These are phyloP conservation scores for Linepithema humile DNA, from an alignment of 1,140 invertebrate genomes.

Conservation along the genomic window DNA sequence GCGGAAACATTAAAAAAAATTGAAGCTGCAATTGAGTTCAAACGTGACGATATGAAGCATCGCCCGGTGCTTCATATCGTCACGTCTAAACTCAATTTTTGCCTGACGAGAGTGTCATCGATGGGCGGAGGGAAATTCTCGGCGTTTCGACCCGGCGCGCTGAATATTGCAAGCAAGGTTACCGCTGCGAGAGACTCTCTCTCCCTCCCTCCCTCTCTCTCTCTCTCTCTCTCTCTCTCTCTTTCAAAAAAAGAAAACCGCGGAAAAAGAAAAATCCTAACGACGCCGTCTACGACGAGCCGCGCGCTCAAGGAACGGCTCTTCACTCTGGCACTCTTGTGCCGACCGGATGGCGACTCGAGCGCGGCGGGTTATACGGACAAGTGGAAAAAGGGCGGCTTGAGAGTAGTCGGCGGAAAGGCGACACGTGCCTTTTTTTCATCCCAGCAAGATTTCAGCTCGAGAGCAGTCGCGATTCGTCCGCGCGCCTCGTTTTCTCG, in stretches of 20 bases:
- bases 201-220: not conserved
- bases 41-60: not conserved
- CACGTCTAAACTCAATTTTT: slow-evolving; percentile 21
- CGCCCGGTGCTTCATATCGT: not conserved
- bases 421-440: slow-evolving; percentile 12
- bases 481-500: no score
- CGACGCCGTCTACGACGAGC: slow-evolving; percentile 13
- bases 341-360: slow-evolving; percentile 23
- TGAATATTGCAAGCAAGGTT: not conserved
- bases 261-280: slow-evolving; percentile 24
- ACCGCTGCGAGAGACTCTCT: not conserved
- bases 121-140: slow-evolving; percentile 12
- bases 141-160: not conserved
- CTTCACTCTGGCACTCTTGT: slow-evolving; percentile 16
- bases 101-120: not conserved
- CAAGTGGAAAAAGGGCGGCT: not conserved
- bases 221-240: no score
- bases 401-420: not conserved
- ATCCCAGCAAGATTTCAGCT: not conserved
- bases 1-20: not conserved
- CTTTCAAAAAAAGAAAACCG: not conserved
- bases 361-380: not conserved
- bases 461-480: not conserved
- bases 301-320: no score
- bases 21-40: not conserved